Conservation (phyloP, 2,113 vertebrate species). For the Poecilia latipinna region DNA sequence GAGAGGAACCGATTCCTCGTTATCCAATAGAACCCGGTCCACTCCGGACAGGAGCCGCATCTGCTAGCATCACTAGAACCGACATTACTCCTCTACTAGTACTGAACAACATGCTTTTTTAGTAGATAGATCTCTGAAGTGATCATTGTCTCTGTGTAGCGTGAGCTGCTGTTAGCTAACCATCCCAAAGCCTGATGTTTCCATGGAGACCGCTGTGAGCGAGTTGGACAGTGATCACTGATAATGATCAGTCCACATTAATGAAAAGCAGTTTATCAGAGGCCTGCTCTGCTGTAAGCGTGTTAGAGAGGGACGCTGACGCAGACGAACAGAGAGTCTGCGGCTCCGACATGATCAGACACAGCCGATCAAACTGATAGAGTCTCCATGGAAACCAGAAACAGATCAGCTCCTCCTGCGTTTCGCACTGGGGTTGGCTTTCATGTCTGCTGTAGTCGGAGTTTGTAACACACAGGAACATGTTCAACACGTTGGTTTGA, state of each 20-base stretch:
- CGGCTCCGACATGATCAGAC: not conserved
- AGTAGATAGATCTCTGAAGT: no score
- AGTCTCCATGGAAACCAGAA: constrained; percentile 21
- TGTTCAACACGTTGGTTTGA: not conserved
- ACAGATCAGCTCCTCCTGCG: not conserved
- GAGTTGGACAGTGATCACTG: not conserved
- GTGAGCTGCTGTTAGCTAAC: not conserved
- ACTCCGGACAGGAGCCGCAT: no score
- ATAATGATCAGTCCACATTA: not conserved
- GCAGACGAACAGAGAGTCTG: not conserved
- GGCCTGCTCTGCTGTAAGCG: not conserved
- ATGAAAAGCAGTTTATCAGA: not conserved
- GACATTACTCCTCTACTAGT: no score
- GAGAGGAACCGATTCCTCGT: no score
- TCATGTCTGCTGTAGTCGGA: not conserved
- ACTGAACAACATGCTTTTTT: no score
- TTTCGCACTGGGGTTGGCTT: not conserved
- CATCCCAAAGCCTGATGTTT: not conserved
- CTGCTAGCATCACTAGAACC: no score
- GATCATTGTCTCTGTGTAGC: not conserved
- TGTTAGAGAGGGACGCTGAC: not conserved
- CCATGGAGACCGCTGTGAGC: not conserved
- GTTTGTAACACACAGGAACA: not conserved
- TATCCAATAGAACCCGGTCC: no score
- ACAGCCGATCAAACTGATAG: constrained; percentile 19